Percentiles rank a stretch among this genome's conserved stretches.
phyloP scores from a whole-genome alignment of 1,140 invertebrate genomes.

The Calliopsis andreniformis region DNA sequence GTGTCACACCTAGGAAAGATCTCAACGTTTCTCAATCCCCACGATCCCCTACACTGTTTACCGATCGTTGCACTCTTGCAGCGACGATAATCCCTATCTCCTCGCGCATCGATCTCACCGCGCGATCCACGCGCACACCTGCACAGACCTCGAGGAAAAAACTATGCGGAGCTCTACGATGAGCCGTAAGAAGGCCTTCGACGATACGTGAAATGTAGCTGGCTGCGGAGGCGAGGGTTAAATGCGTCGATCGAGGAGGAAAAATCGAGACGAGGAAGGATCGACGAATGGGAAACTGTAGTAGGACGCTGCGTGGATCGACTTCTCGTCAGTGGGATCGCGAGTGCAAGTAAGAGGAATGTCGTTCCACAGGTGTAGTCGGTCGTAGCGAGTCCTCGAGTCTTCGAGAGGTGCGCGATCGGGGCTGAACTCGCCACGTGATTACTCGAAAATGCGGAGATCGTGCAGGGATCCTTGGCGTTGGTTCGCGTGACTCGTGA shows the following conservation, averaged over 20 bases:
- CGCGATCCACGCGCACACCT: neutral
- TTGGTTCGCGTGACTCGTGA: slow-evolving; percentile 4
- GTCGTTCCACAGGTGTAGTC: slow-evolving; percentile 35
- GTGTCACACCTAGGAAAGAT: neutral
- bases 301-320: slow-evolving; percentile 4
- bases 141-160: neutral
- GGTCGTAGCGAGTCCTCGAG: slow-evolving; percentile 34
- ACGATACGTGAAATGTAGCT: slow-evolving; percentile 6
- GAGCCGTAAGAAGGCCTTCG: neutral
- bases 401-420: slow-evolving; percentile 8
- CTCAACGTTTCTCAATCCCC: neutral
- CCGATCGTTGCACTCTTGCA: neutral
- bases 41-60: neutral
- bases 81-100: neutral
- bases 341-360: slow-evolving; percentile 52
- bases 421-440: slow-evolving; percentile 23
- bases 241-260: neutral
- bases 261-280: neutral
- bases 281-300: slow-evolving; percentile 3
- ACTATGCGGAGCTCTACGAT: neutral
- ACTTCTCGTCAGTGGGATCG: slow-evolving; percentile 30
- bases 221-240: neutral
- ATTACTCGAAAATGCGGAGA: slow-evolving; percentile 43
- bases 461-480: slow-evolving; percentile 28
- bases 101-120: fast-evolving